phyloP scores from a whole-genome alignment of 1,140 invertebrate genomes.

The Leucophenga varia region DNA sequence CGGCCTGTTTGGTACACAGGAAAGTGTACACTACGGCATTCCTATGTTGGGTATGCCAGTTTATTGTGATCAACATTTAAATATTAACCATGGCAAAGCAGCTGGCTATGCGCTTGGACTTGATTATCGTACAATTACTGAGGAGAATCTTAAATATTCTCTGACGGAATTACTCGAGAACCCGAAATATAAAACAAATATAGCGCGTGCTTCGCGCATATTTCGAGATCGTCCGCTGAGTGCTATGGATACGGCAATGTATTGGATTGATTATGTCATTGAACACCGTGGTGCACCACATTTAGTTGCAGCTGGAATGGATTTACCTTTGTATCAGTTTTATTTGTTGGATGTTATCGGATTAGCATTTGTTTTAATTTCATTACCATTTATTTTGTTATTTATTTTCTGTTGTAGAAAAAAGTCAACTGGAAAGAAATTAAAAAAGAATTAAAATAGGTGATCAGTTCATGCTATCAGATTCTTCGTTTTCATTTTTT shows the following conservation, averaged over 20 bases:
- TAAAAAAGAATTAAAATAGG: no score
- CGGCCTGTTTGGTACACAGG: constrained; percentile 62
- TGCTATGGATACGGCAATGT: constrained; percentile 60
- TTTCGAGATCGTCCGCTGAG: constrained; percentile 59
- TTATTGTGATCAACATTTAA: constrained; percentile 59
- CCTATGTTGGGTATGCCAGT: constrained; percentile 65
- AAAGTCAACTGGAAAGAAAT: no score
- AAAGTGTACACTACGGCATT: constrained; percentile 63
- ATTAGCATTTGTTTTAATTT: no score
- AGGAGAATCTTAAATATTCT: constrained; percentile 36
- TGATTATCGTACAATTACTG: constrained; percentile 32
- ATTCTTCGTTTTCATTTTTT: no score
- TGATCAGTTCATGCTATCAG: no score
- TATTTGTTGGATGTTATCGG: constrained; percentile 61
- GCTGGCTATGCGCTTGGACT: constrained; percentile 29
- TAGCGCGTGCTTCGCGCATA: constrained; percentile 46
- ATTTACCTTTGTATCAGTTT: constrained; percentile 63
- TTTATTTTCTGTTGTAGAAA: not conserved
- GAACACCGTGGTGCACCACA: constrained; percentile 60
- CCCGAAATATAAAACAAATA: constrained; percentile 47
- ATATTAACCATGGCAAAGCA: constrained; percentile 31
- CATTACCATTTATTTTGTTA: no score
- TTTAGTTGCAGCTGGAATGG: constrained; percentile 59
- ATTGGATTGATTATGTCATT: constrained; percentile 64
- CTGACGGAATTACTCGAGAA: constrained; percentile 55